phyloP scores from a whole-genome alignment of 2,113 vertebrate genomes.

The Toxotes jaculatrix region DNA sequence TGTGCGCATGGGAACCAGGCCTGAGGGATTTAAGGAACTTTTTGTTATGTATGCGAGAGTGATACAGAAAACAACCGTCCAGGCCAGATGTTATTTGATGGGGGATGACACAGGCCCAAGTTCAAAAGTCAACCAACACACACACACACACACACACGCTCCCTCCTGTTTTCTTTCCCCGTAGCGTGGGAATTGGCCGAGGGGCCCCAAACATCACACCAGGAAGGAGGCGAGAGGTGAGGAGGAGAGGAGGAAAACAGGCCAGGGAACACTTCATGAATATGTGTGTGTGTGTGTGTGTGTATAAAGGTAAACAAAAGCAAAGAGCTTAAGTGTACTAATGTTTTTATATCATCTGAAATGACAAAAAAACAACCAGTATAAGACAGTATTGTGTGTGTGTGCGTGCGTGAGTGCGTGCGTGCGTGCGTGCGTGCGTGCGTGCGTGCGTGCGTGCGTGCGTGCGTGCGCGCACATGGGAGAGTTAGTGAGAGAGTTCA shows the following conservation, averaged over 20 bases:
- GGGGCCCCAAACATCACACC: conserved; percentile 71
- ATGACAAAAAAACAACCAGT: not conserved
- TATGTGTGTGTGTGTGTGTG: conserved; percentile 6
- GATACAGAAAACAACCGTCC: conserved; percentile 47
- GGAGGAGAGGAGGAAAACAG: conserved; percentile 60
- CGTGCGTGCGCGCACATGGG: not conserved
- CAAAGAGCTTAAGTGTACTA: not conserved
- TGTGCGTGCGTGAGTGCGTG: not conserved
- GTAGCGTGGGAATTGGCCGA: conserved; percentile 73
- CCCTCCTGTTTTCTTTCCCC: conserved; percentile 73
- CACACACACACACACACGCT: conserved; percentile 30
- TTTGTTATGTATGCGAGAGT: conserved; percentile 36
- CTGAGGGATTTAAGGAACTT: conserved; percentile 52
- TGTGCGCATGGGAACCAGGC: conserved; percentile 50
- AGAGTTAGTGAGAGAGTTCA: not conserved
- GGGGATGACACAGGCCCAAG: conserved; percentile 53
- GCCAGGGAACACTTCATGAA: conserved; percentile 14
- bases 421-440: not conserved
- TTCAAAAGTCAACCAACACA: conserved; percentile 63
- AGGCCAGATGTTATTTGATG: conserved; percentile 72
- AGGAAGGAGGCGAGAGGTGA: conserved; percentile 72
- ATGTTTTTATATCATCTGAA: conserved; percentile 4
- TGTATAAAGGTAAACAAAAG: not conserved
- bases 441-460: not conserved
- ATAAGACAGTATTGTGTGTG: no score